phyloP scores from a whole-genome alignment of 2,113 vertebrate species.

The zebrafish (Danio rerio) region GRCz12tu NC_133189.1:53695501-53696000 shows the following conservation, averaged over 20 bases:
- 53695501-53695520: not conserved
- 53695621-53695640: not conserved
- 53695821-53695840: not conserved
- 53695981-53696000: not conserved
- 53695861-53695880: not conserved
- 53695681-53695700: not conserved
- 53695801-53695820: not conserved
- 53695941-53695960: not conserved
- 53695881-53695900: not conserved
- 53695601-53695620: not conserved
- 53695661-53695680: not conserved
- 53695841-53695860: conserved; percentile 22
- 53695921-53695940: not conserved
- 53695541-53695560: not conserved
- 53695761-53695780: conserved; percentile 67
- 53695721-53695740: conserved; percentile 26
- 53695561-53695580: not conserved
- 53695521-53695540: not conserved
- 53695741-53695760: conserved; percentile 56
- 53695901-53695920: not conserved
- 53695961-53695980: not conserved
- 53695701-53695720: conserved; percentile 59
- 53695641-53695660: not conserved
- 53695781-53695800: conserved; percentile 74
- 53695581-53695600: not conserved